phyloP scores from a whole-genome alignment of 2,797 vertebrate species.

The Hyperoplus lanceolatus region DNA sequence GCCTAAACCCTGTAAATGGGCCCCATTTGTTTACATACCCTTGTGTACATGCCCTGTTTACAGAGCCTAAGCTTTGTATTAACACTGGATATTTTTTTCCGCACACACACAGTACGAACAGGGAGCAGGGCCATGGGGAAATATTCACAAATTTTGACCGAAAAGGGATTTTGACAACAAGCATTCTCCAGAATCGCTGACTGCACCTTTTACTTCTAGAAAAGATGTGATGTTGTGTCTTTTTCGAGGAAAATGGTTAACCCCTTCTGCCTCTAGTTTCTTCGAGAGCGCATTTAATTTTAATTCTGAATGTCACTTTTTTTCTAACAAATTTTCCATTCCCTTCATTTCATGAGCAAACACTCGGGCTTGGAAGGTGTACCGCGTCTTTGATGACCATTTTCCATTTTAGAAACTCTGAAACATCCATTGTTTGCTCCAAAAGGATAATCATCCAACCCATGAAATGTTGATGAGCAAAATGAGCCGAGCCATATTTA shows the following conservation, averaged over 20 bases:
- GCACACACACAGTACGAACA: too few species aligned
- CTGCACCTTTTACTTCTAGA: conserved; percentile 21
- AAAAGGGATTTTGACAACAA: too few species aligned
- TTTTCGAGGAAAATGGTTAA: conserved; percentile 46
- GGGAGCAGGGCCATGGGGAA: too few species aligned
- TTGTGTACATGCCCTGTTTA: too few species aligned
- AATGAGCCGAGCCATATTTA: conserved; percentile 83
- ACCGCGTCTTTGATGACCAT: conserved; percentile 69
- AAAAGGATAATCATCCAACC: conserved; percentile 79
- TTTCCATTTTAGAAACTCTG: conserved; percentile 82
- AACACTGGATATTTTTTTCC: too few species aligned
- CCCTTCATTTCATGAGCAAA: conserved; percentile 73
- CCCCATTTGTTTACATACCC: too few species aligned
- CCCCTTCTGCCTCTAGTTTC: conserved; percentile 24
- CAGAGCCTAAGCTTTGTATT: too few species aligned
- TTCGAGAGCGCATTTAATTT: neutral
- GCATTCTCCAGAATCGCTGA: too few species aligned
- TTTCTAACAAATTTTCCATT: conserved; percentile 32
- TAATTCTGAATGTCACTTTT: conserved; percentile 22
- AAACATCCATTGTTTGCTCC: conserved; percentile 81
- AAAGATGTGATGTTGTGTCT: conserved; percentile 42
- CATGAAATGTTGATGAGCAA: conserved; percentile 88
- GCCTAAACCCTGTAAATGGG: too few species aligned
- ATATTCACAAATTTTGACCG: too few species aligned
- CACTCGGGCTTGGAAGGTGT: conserved; percentile 42